Conservation (phyloP, 1,140 invertebrate species). For the Gonatopus flavifemur region DNA sequence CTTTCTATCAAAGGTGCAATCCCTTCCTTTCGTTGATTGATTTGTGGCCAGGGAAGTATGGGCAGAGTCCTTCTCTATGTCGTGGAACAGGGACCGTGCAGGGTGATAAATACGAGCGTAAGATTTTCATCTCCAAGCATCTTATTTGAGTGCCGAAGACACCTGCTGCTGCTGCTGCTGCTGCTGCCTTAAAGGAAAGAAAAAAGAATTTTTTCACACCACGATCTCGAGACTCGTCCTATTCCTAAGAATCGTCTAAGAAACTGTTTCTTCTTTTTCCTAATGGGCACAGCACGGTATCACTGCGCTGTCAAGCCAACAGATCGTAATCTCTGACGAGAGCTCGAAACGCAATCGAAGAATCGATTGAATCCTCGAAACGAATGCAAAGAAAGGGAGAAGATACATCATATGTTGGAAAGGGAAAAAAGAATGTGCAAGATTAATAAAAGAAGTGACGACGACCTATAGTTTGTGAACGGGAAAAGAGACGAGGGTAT, state of each 20-base stretch:
- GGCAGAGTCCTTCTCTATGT: constrained; percentile 20
- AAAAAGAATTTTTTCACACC: too few relatives aligned
- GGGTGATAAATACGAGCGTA: constrained; percentile 29
- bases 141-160: constrained; percentile 21
- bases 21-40: constrained; percentile 33
- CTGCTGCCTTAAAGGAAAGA: too few relatives aligned
- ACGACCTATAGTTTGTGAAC: too few relatives aligned
- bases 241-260: too few relatives aligned
- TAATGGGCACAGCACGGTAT: constrained; percentile 12
- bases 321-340: constrained; percentile 22
- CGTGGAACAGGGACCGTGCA: too few relatives aligned
- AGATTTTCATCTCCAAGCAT: constrained; percentile 38
- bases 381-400: too few relatives aligned
- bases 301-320: constrained; percentile 11
- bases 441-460: too few relatives aligned
- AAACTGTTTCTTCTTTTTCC: constrained; percentile 9
- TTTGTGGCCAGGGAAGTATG: constrained; percentile 34
- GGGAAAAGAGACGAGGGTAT: too few relatives aligned
- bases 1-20: neutral
- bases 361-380: constrained; percentile 22
- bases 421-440: too few relatives aligned
- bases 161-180: constrained; percentile 32
- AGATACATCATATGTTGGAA: too few relatives aligned
- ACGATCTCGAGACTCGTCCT: too few relatives aligned
- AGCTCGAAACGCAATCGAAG: constrained; percentile 18